Conservation (phyloP, 2,113 vertebrate species). For the Sorex fumeus region DNA sequence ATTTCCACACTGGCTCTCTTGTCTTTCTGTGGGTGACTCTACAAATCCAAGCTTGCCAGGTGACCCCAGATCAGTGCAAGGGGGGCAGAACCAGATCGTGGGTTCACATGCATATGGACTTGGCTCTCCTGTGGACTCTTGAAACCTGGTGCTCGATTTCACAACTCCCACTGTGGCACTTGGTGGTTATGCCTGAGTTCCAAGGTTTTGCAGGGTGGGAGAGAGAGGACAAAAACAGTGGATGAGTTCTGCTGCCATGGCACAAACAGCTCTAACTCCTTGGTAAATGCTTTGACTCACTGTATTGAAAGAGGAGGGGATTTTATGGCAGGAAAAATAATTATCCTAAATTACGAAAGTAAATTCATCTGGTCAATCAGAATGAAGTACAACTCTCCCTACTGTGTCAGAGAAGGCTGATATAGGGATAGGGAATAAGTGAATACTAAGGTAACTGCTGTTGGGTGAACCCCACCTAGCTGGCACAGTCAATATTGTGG, state of each 20-base stretch:
- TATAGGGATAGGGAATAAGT: neutral
- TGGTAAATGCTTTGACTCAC: neutral
- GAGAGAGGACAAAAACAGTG: neutral
- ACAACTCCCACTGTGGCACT: neutral
- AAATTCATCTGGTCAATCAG: neutral
- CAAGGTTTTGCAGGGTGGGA: neutral
- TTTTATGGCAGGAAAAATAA: neutral
- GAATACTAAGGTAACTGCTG: neutral
- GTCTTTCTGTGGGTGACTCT: neutral
- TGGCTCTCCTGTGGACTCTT: neutral
- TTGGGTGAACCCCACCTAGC: neutral
- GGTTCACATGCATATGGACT: neutral
- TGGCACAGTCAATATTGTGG: constrained; percentile 41
- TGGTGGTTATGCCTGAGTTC: neutral
- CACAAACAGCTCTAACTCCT: neutral
- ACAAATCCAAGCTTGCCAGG: neutral
- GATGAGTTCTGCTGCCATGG: neutral
- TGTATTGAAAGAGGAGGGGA: neutral
- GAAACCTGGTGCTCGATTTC: neutral
- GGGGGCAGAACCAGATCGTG: constrained; percentile 23
- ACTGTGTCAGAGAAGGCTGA: neutral
- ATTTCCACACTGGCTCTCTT: constrained; percentile 21
- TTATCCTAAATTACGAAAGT: constrained; percentile 40
- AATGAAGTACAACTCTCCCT: neutral
- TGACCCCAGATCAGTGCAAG: neutral